Evolutionary conservation across 2,888 invertebrate species (phyloP).

Genomic region (Drosophila niveifrons): DNA sequence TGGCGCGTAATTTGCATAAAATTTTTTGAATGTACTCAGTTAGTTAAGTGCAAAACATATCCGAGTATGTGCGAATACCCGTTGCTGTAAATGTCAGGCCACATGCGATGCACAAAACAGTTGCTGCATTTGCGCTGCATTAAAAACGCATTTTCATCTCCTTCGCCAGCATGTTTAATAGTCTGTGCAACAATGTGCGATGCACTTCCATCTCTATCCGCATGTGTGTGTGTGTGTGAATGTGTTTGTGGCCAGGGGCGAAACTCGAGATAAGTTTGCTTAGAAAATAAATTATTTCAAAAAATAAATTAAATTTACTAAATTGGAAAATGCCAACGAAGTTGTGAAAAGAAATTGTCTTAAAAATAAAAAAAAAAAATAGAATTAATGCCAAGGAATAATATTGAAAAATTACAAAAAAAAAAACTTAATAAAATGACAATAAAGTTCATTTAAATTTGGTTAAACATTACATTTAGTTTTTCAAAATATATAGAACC

Average conservation of each 20-base stretch:
- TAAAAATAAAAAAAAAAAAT: too few relatives aligned
- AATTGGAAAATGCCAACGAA: too few relatives aligned
- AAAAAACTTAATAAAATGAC: too few relatives aligned
- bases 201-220: slow-evolving; percentile 12
- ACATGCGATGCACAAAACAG: slow-evolving; percentile 47
- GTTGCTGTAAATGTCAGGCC: slow-evolving; percentile 3
- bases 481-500: too few relatives aligned
- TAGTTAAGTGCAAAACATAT: slow-evolving; percentile 43
- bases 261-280: background rate
- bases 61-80: background rate
- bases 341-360: too few relatives aligned
- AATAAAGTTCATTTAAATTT: too few relatives aligned
- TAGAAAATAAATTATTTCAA: background rate
- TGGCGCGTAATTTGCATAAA: slow-evolving; percentile 40
- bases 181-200: slow-evolving; percentile 70
- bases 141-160: slow-evolving; percentile 73
- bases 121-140: slow-evolving; percentile 75
- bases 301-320: too few relatives aligned
- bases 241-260: background rate
- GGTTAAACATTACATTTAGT: too few relatives aligned
- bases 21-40: slow-evolving; percentile 36
- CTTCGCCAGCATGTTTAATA: slow-evolving; percentile 61
- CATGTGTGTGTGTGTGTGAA: background rate
- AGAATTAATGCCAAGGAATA: too few relatives aligned
- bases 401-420: too few relatives aligned